phyloP scores from a whole-genome alignment of 2,797 vertebrate genomes.

The Odontamblyopus rebecca region DNA sequence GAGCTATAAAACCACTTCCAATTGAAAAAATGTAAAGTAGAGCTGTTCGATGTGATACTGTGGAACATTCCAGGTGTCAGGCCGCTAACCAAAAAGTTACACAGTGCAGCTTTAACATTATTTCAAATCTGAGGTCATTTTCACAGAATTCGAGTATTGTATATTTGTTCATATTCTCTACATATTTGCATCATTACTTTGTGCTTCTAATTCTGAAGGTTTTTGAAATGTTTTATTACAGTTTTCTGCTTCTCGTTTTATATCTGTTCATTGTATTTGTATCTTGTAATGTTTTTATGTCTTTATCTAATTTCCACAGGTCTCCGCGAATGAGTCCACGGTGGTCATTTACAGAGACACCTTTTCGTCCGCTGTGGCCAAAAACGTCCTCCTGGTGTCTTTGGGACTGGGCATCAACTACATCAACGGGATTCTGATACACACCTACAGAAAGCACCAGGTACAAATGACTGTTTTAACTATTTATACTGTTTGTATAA shows the following conservation, averaged over 20 bases:
- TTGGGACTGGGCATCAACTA: conserved; percentile 1
- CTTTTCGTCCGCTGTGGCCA: background rate
- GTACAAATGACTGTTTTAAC: background rate
- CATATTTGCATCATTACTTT: no score
- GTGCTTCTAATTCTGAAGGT: no score
- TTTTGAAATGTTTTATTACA: background rate
- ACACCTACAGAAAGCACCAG: conserved; percentile 3
- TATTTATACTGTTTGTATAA: background rate
- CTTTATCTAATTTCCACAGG: background rate
- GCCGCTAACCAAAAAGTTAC: no score
- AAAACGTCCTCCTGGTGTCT: background rate
- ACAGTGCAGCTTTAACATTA: no score
- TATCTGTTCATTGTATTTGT: background rate
- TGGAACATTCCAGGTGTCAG: no score
- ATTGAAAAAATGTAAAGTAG: no score
- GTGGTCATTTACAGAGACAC: conserved; percentile 2
- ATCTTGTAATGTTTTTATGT: background rate
- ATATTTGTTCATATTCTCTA: no score
- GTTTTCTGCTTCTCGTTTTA: background rate
- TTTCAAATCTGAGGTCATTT: no score
- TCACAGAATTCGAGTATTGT: no score
- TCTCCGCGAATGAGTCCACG: background rate
- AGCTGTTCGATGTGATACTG: no score
- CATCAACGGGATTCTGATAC: background rate
- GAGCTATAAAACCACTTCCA: no score